Percentiles rank a stretch among this genome's conserved stretches.
Conservation (phyloP, 2,888 invertebrate species). For the Acleris holmiana region DNA sequence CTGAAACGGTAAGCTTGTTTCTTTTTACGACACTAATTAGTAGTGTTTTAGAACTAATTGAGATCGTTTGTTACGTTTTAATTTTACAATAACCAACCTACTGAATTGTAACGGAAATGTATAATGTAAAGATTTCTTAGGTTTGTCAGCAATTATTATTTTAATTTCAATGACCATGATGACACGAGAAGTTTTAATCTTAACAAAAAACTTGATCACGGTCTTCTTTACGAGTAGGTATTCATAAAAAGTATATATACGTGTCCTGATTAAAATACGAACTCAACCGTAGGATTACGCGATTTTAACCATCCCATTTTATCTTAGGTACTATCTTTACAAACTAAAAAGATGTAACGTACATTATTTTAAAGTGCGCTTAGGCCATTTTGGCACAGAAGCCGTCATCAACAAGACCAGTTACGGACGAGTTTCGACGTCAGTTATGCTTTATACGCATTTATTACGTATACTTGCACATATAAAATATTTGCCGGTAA, state of each 20-base stretch:
- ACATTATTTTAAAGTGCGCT: neutral
- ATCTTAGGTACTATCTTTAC: neutral
- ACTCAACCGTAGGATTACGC: neutral
- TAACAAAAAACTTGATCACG: too few species aligned
- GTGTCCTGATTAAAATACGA: neutral
- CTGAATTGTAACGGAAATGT: too few species aligned
- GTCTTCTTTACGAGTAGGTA: neutral
- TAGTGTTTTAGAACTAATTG: too few species aligned
- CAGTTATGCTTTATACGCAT: slow-evolving; percentile 67
- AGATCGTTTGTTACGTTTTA: too few species aligned
- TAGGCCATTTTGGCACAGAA: slow-evolving; percentile 34
- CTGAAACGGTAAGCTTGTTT: neutral
- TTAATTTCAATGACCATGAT: too few species aligned
- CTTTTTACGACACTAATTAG: too few species aligned
- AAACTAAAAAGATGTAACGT: neutral
- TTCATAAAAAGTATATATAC: neutral
- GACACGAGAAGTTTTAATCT: too few species aligned
- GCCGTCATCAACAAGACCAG: slow-evolving; percentile 63
- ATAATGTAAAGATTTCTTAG: too few species aligned
- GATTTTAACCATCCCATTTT: neutral
- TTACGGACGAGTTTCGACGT: slow-evolving; percentile 67
- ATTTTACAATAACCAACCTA: too few species aligned
- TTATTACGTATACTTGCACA: slow-evolving; percentile 54
- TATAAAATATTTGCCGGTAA: too few species aligned
- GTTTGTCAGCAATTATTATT: too few species aligned